Evolutionary conservation across 1,140 invertebrate genomes (phyloP).

Genomic region (Drosophila simulans): DNA sequence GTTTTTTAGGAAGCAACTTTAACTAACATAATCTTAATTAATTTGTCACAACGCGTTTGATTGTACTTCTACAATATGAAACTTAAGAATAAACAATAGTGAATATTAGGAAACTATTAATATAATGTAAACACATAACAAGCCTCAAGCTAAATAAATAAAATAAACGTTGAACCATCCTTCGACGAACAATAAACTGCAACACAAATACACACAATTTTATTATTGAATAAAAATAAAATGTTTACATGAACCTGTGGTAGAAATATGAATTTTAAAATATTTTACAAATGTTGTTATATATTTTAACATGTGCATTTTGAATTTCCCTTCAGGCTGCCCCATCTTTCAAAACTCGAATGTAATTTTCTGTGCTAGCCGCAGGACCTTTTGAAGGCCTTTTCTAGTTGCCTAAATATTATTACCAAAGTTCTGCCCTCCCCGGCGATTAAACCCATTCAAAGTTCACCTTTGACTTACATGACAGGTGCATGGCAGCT

Average conservation of each 20-base stretch:
- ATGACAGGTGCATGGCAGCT: constrained; percentile 60
- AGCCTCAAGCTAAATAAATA: too few relatives aligned
- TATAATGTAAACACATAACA: too few relatives aligned
- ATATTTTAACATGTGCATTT: neutral
- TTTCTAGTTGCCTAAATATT: constrained; percentile 68
- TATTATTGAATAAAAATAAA: neutral
- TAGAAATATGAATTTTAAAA: neutral
- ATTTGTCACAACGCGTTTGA: too few relatives aligned
- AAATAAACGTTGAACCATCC: too few relatives aligned
- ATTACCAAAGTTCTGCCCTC: constrained; percentile 67
- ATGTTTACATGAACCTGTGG: neutral
- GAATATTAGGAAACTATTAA: too few relatives aligned
- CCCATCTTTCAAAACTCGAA: constrained; percentile 16
- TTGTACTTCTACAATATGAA: too few relatives aligned
- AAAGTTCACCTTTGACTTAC: constrained; percentile 64
- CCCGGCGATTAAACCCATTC: constrained; percentile 61
- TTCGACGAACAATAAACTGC: neutral
- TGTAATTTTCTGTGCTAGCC: neutral
- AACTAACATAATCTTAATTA: neutral
- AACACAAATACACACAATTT: neutral
- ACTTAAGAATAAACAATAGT: neutral
- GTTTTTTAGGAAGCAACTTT: neutral
- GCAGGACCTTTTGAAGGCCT: constrained; percentile 3
- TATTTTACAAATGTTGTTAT: neutral
- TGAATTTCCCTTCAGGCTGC: neutral